Base-by-base conservation (phyloP, 2,888 invertebrate genomes). In the Pheosia tremula region DNA sequence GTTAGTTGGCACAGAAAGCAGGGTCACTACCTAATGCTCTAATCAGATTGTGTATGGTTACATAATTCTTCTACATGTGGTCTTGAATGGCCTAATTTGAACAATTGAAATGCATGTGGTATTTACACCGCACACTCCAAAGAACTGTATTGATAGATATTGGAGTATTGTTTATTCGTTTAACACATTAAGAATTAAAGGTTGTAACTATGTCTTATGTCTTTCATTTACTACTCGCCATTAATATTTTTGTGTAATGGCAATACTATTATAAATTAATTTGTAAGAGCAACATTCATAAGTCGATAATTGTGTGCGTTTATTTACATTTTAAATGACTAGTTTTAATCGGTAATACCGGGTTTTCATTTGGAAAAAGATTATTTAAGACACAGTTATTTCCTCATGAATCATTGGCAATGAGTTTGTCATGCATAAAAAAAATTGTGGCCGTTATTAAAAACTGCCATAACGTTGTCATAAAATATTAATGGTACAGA, bases 121-220 rank as follows among this genome's bases (percentile, higher is more conserved):
- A 6, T 54, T 37, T 50, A 53, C 61, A 53, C 64, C 60, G 60
- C 71, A 59, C 70, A 74, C 78, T 68, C 63, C 59, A 56, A 63
- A 68, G 61, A 62, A 62, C 58, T 64, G 58, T 63, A 62, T 24
- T 24, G 24, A 24, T 24, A 24, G 24, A 55, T 66, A 64, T 67
- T 61, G 61, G 58, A 67, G 64, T 74, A 70, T 71, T 72, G 68
- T 71, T 66, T 61, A 62, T 55, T 67, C 59, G 61, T 62, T 45
- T 1, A 24, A 24, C 24, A 45, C n/a, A 9, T 11, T n/a, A 47
- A 5, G 5, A 47, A 47, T 54, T 49, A 58, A 50, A 45, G 56
- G 59, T 56, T n/a, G 43, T 52, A 56, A 56, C 52, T 59, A 68
- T 65, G 61, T 53, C 57, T 62, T 59, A 47, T 43, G 47, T 43